These are phyloP conservation scores for Ursus arctos DNA, from an alignment of 2,113 vertebrate species.

Conservation along the genomic window DNA sequence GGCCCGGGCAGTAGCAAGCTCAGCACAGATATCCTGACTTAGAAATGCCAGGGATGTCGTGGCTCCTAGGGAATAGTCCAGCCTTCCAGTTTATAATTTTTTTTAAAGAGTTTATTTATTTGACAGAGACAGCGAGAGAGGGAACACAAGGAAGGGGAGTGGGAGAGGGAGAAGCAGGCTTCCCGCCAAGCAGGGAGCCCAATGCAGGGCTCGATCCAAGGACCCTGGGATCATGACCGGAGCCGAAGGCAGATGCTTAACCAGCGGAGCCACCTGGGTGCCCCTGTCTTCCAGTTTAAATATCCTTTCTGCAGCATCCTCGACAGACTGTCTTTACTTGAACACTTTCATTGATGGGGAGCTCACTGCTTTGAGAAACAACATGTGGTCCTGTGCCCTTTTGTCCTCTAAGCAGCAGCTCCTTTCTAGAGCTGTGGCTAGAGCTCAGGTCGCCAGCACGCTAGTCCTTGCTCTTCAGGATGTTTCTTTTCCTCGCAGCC, in stretches of 20 bases:
- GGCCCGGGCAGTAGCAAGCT: neutral
- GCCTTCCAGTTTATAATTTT: neutral
- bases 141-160: neutral
- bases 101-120: too few relatives aligned
- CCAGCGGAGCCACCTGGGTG: too few relatives aligned
- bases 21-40: neutral
- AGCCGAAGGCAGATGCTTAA: neutral
- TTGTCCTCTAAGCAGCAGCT: neutral
- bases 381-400: neutral
- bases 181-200: too few relatives aligned
- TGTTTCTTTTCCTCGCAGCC: neutral
- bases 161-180: neutral
- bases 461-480: neutral
- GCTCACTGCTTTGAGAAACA: neutral
- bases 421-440: neutral
- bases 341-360: neutral
- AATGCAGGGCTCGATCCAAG: neutral
- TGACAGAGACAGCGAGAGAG: too few relatives aligned
- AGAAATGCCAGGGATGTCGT: neutral
- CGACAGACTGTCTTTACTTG: neutral
- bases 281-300: neutral
- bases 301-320: neutral
- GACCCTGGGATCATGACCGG: neutral
- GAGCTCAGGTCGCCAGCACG: neutral
- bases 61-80: neutral